Evolutionary conservation across 1,140 invertebrate species (phyloP).

Genomic region (Euborellia annulipes): DNA sequence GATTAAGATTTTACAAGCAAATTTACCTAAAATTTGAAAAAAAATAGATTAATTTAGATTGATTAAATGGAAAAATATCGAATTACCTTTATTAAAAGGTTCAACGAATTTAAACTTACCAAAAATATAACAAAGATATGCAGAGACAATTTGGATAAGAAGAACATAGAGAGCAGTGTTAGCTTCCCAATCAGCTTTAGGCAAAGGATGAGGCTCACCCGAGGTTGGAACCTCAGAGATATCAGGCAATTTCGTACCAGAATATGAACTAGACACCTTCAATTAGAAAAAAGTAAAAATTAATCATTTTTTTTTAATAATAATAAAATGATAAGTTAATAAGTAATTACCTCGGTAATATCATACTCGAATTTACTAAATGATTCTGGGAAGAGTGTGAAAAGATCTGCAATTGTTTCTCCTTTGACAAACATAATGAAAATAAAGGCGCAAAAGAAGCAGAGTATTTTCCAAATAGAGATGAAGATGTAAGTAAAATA

Average conservation of each 20-base stretch:
- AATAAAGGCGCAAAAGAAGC: slow-evolving; percentile 58
- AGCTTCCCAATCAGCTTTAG: slow-evolving; percentile 40
- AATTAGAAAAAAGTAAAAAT: neutral
- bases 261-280: neutral
- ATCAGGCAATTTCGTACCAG: slow-evolving; percentile 43
- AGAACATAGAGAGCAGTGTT: slow-evolving; percentile 63
- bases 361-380: slow-evolving; percentile 65
- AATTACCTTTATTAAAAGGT: no score
- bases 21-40: slow-evolving; percentile 47
- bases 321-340: neutral
- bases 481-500: slow-evolving; percentile 83
- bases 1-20: slow-evolving; percentile 91
- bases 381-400: slow-evolving; percentile 52
- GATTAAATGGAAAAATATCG: no score
- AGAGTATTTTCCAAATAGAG: slow-evolving; percentile 72
- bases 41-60: slow-evolving; percentile 4
- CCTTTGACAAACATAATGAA: slow-evolving; percentile 57
- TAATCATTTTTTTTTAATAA: no score
- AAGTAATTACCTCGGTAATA: slow-evolving; percentile 45
- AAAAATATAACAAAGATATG: slow-evolving; percentile 80
- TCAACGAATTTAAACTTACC: no score
- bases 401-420: slow-evolving; percentile 53
- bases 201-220: slow-evolving; percentile 35
- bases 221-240: slow-evolving; percentile 51
- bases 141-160: slow-evolving; percentile 62